phyloP scores from a whole-genome alignment of 30 jellyfish, hydroid and myxozoan genomes.

The Turritopsis rubra region DNA sequence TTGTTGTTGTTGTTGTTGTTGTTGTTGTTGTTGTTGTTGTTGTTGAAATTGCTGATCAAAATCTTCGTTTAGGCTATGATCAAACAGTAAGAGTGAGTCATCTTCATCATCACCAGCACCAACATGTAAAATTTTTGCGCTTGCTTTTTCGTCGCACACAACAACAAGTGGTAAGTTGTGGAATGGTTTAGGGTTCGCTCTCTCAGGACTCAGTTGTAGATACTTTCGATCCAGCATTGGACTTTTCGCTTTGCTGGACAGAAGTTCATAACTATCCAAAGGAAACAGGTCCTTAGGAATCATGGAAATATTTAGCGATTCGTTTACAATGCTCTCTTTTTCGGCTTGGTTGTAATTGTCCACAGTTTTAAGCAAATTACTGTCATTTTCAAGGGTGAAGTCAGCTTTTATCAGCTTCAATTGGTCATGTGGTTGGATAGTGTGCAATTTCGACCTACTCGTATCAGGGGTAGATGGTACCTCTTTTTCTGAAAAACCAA shows the following conservation, averaged over 20 bases:
- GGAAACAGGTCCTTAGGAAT: neutral
- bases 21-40: too few relatives aligned
- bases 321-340: neutral
- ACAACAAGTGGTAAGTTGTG: neutral
- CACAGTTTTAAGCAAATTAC: neutral
- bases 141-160: neutral
- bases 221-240: neutral
- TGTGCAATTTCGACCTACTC: too few relatives aligned
- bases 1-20: neutral
- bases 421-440: neutral
- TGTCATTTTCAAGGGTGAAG: neutral
- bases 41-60: neutral
- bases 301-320: neutral
- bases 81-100: neutral
- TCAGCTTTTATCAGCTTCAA: neutral
- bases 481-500: neutral
- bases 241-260: neutral
- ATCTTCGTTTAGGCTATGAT: neutral
- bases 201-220: neutral
- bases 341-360: neutral
- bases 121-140: neutral
- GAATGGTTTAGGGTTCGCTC: neutral
- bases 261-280: neutral
- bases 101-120: neutral
- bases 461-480: neutral